Evolutionary conservation across 2,888 invertebrate species (phyloP), one percentile per base, ranked within the genome.

Genomic region (Aleiodes alternator): DNA sequence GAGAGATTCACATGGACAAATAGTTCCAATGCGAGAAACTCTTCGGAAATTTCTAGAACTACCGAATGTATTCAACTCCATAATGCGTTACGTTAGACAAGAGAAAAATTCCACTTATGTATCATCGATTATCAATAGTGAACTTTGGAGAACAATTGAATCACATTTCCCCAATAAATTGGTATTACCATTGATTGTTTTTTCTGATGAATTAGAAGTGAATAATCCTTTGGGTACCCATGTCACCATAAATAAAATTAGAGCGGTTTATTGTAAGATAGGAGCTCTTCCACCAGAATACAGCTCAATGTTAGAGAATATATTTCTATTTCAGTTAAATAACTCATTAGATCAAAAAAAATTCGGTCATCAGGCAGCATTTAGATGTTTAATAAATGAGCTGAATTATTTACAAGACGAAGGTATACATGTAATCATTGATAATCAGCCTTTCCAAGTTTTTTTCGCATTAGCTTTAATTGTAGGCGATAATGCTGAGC

Each of bases 181-280:
- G 8, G 75, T 80, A 12, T 61, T 80, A 6, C 81, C 81, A 5
- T 12, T 80, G 1, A 38, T 76, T 11, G 31, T 80, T 14, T 80
- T 79, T 77, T 80, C 73, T 57, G 81, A 82, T 53, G 80, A 82
- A 59, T 71, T 78, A n/a, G 82, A 80, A 69, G 38, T 79, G 3
- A 79, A 79, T 43, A 82, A 82, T 77, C 80, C 82, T 4, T 48
- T 80, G 4, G 80, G 80, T 0, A 72, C 80, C 8, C 76, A 81
- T 43, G 56, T 69, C 12, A 64, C 69, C 8, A 16, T 80, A 0
- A 76, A 81, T 48, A 81, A 82, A 79, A 74, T 80, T 29, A 79
- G 79, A 43, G 72, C 76, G 9, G 57, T 78, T 23, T 82, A 80
- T 75, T 73, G 55, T 56, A 56, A 72, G 53, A 77, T 82, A 55